phyloP scores from a whole-genome alignment of 2,113 vertebrate species.

The Athene noctua region DNA sequence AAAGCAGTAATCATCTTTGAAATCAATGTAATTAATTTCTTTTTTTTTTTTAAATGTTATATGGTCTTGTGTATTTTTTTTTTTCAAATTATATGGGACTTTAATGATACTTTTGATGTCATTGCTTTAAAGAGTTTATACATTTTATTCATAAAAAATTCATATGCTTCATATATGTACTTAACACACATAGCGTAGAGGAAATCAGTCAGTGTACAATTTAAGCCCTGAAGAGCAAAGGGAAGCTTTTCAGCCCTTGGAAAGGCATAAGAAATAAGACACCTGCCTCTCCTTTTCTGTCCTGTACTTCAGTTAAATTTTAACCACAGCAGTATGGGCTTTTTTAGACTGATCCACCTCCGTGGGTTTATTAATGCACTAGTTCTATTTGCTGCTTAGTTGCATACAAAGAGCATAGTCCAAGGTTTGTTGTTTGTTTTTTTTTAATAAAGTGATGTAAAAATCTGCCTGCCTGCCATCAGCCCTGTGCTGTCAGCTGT shows the following conservation, averaged over 20 bases:
- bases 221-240: not conserved
- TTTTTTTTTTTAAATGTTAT: not conserved
- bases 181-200: accelerated
- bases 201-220: not conserved
- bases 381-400: accelerated
- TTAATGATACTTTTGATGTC: not conserved
- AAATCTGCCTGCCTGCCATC: not conserved
- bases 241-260: not conserved
- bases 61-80: not conserved
- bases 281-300: not conserved
- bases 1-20: not conserved
- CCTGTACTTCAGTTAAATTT: not conserved
- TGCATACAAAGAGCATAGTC: not conserved
- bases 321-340: not conserved
- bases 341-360: not conserved
- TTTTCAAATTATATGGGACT: not conserved
- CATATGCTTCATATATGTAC: not conserved
- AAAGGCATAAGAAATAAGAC: not conserved
- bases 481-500: not conserved
- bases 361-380: not conserved
- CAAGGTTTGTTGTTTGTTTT: not conserved
- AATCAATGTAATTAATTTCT: not conserved
- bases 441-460: not conserved
- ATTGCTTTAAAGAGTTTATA: not conserved
- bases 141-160: not conserved